Evolutionary conservation across 2,797 vertebrate species (phyloP).

Genomic region (Microchirus variegatus): DNA sequence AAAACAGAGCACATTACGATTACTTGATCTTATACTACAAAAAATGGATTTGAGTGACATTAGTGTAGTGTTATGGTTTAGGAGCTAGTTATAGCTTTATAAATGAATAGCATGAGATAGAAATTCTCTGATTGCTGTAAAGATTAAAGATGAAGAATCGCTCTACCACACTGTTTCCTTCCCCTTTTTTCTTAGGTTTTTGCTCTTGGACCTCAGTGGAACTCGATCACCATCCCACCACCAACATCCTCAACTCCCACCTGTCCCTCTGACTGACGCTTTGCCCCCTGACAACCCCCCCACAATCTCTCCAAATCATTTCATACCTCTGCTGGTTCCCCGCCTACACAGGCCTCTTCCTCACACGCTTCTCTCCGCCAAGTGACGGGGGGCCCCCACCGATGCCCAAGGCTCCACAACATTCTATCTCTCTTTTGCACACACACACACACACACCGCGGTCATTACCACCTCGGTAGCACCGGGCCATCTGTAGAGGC

Average conservation of each 20-base stretch:
- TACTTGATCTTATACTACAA: too few species aligned
- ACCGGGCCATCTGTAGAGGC: constrained; percentile 74
- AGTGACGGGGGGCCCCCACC: constrained; percentile 67
- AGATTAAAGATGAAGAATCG: too few species aligned
- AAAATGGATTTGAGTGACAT: too few species aligned
- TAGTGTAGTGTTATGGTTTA: too few species aligned
- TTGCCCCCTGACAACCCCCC: constrained; percentile 11
- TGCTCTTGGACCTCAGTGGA: too few species aligned
- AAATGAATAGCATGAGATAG: too few species aligned
- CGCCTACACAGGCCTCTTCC: constrained; percentile 67
- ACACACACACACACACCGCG: constrained; percentile 39
- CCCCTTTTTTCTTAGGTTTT: too few species aligned
- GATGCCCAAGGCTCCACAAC: constrained; percentile 66
- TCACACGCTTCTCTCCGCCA: constrained; percentile 61
- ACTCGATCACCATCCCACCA: not conserved
- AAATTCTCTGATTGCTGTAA: too few species aligned
- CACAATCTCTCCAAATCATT: constrained; percentile 43
- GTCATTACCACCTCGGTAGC: constrained; percentile 64
- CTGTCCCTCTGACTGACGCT: constrained; percentile 14
- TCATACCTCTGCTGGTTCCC: constrained; percentile 65
- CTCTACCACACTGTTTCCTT: too few species aligned
- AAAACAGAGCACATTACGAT: too few species aligned
- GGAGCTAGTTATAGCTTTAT: too few species aligned
- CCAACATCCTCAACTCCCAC: constrained; percentile 20
- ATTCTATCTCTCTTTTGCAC: constrained; percentile 60